Evolutionary conservation across 2,113 vertebrate genomes (phyloP).

Genomic region (Equus quagga): DNA sequence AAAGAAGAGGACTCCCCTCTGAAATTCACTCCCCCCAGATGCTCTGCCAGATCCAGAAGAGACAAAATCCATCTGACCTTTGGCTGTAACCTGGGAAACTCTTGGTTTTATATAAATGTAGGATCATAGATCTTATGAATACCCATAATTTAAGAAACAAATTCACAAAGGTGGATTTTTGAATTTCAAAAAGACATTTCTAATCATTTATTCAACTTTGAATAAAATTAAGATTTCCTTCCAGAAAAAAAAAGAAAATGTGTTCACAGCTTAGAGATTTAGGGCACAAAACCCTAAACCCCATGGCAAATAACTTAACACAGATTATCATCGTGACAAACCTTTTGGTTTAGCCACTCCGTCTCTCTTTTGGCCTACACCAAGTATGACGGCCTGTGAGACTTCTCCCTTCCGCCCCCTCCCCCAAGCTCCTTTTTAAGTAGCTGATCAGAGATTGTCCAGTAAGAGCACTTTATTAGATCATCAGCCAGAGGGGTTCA

Average conservation of each 20-base stretch:
- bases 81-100: slow-evolving; percentile 68
- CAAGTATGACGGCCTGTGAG: slow-evolving; percentile 64
- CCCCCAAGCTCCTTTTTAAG: slow-evolving; percentile 83
- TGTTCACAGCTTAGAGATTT: neutral
- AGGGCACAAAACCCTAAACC: slow-evolving; percentile 45
- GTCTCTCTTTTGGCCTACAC: slow-evolving; percentile 47
- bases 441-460: slow-evolving; percentile 93
- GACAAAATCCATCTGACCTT: slow-evolving; percentile 61
- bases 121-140: slow-evolving; percentile 26
- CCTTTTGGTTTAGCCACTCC: slow-evolving; percentile 71
- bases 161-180: slow-evolving; percentile 44
- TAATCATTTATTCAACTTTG: slow-evolving; percentile 18
- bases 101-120: slow-evolving; percentile 34
- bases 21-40: slow-evolving; percentile 23
- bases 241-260: neutral
- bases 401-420: slow-evolving; percentile 48
- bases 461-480: slow-evolving; percentile 93
- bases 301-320: slow-evolving; percentile 69
- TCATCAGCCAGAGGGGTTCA: slow-evolving; percentile 92
- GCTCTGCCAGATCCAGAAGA: slow-evolving; percentile 47
- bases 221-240: slow-evolving; percentile 50
- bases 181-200: slow-evolving; percentile 55
- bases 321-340: slow-evolving; percentile 63
- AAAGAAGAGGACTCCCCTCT: slow-evolving; percentile 63
- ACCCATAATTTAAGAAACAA: neutral